Conservation (phyloP, 2,888 invertebrate genomes). For the Acanthosepion lycidas region DNA sequence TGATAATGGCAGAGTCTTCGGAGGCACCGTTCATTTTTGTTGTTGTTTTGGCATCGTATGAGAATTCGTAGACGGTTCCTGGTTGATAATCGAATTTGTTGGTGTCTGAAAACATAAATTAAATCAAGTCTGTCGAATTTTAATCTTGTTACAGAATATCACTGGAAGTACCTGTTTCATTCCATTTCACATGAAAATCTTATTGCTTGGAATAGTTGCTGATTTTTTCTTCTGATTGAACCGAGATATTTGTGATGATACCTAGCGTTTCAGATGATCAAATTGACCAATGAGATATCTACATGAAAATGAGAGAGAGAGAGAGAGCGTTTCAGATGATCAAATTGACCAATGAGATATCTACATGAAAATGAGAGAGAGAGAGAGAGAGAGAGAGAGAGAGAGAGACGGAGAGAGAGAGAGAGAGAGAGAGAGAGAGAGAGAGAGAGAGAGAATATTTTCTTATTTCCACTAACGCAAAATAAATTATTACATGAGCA, state of each 20-base stretch:
- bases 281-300: too few relatives aligned
- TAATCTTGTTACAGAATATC: neutral
- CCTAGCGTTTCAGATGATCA: too few relatives aligned
- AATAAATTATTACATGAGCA: too few relatives aligned
- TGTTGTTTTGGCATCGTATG: constrained; percentile 82
- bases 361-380: too few relatives aligned
- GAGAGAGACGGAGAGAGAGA: too few relatives aligned
- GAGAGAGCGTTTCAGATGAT: neutral
- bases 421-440: too few relatives aligned
- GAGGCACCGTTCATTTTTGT: constrained; percentile 83
- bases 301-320: too few relatives aligned
- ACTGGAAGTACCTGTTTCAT: neutral
- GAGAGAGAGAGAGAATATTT: too few relatives aligned
- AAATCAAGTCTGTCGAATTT: neutral
- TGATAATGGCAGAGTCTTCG: constrained; percentile 72
- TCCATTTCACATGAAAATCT: neutral
- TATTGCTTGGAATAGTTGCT: neutral
- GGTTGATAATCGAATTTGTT: constrained; percentile 63
- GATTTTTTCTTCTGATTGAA: neutral
- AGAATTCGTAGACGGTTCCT: constrained; percentile 87
- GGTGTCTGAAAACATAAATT: neutral
- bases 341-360: too few relatives aligned
- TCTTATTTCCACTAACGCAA: too few relatives aligned
- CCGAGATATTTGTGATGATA: neutral
- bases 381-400: too few relatives aligned